These are phyloP conservation scores for Mylabris sibirica DNA, from an alignment of 2,888 invertebrate species.

Conservation along the genomic window DNA sequence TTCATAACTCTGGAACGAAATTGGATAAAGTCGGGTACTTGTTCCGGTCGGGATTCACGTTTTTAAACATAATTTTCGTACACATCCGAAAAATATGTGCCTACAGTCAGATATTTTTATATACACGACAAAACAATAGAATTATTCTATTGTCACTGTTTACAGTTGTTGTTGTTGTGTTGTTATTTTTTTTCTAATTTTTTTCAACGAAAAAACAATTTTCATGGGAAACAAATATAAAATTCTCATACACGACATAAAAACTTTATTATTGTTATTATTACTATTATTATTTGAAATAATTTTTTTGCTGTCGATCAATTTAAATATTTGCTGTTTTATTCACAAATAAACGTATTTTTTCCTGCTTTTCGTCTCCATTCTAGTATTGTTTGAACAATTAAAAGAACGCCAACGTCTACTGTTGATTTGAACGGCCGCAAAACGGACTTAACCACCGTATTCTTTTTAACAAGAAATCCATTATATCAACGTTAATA, in stretches of 20 bases:
- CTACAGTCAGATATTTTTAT: background rate
- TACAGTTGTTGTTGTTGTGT: slow-evolving; percentile 1
- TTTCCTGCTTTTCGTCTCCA: too few relatives aligned
- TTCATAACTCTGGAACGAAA: too few relatives aligned
- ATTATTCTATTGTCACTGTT: slow-evolving; percentile 9
- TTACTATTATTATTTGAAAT: slow-evolving; percentile 1
- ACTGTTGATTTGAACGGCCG: background rate
- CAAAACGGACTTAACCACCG: background rate
- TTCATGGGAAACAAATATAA: background rate
- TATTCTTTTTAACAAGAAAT: slow-evolving; percentile 21
- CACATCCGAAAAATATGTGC: background rate
- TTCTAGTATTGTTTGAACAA: background rate
- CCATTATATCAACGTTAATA: slow-evolving; percentile 33
- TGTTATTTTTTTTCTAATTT: background rate
- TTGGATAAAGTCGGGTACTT: background rate
- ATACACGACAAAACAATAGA: slow-evolving; percentile 4
- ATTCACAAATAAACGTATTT: background rate
- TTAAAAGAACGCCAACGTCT: background rate
- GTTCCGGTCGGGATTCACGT: background rate
- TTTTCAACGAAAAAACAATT: background rate
- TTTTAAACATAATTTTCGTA: background rate
- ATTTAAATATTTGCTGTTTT: background rate
- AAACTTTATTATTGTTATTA: background rate
- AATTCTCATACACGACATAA: background rate
- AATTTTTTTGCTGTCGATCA: background rate